Evolutionary conservation across 1,140 invertebrate genomes (phyloP), one percentile per base, ranked within the genome.

Genomic region (Habropoda laboriosa): DNA sequence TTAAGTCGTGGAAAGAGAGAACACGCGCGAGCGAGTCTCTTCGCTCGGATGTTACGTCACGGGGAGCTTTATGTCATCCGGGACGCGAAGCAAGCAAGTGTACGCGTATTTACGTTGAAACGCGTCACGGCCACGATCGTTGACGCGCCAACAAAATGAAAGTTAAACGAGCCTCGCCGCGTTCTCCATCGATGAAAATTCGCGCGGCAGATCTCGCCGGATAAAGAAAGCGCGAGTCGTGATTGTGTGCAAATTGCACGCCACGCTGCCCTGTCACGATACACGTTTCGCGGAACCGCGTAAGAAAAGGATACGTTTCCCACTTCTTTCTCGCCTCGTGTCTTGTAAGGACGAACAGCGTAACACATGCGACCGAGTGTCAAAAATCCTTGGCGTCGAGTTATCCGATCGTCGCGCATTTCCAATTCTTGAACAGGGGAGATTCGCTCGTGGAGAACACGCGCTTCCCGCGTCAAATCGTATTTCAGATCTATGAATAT

Each of bases 161-260:
- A 66, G 45, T 71, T 27, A 53, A 72, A 40, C 45, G 38, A n/a
- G n/a, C n/a, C 24, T 4, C 58, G 10, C 6, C 57, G 24, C 13
- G 64, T n/a, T n/a, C n/a, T n/a, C n/a, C n/a, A 6, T 35, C 8
- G 64, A 38, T 70, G 67, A 35, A 66, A 67, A 67, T 55, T 55
- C 24, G 35, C 24, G 35, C 13, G 58, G 13, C 13, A 72, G 81
- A 83, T 83, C 66, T 18, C n/a, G 18, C 0, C 3, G 24, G 82
- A 83, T 83, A 83, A 79, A 61, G 42, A 70, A 40, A 70, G 32
- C 49, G 53, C 42, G 55, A 58, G 74, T 47, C 76, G 60, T 32
- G 61, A 83, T 83, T 83, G 80, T 83, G 67, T 83, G 82, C 51
- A 83, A 83, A 83, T 83, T 47, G 21, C 40, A n/a, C 40, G 35